Base-by-base conservation (phyloP, 2,113 vertebrate species). In the Dermatemys mawii region DNA sequence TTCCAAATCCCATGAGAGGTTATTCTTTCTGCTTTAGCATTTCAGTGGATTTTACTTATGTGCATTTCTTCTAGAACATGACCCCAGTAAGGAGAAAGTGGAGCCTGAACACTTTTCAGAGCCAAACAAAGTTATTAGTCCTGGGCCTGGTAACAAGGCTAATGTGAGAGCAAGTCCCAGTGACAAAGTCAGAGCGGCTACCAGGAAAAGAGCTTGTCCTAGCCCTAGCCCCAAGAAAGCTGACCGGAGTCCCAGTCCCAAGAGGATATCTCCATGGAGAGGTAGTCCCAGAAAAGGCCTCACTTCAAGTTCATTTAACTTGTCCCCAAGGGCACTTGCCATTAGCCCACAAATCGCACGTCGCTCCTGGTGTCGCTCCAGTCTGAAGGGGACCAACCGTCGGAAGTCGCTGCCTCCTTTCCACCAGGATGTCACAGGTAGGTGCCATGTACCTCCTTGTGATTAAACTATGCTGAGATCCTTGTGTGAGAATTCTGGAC, bases 321-420 rank as follows among this genome's bases (percentile, higher is more conserved):
- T 89, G 2, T 93, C 96, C 1, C 86, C 90, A 0, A 1, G 35
- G 1, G 12, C 1, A 4, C 49, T 88, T 0, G 0, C 5, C 17
- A 1, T 50, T 35, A 3, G 11, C 4, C 73, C 92, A 12, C 82
- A 1, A 46, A 38, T 35, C 67, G 35, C 21, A 3, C 95, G 94
- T 4, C 84, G 78, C 48, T 97, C 95, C 3, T 96, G 95, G 96
- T 2, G 81, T 11, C 96, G 97, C 9, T 92, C 83, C 0, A 96
- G 95, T 92, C 75, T 95, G 48, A 93, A 94, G 35, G 93, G 78
- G 2, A 17, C 46, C 0, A 91, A 90, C 1, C 73, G 41, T 26
- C 93, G 95, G 4, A 96, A 86, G 11, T 97, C 97, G 2, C 83
- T 97, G 70, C 96, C 96, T 12, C 92, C 96, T 0, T 19, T 97